Percentiles rank a stretch among this genome's conserved stretches.
Conservation (phyloP, 2,888 invertebrate genomes). For the Tachystola acroxantha region DNA sequence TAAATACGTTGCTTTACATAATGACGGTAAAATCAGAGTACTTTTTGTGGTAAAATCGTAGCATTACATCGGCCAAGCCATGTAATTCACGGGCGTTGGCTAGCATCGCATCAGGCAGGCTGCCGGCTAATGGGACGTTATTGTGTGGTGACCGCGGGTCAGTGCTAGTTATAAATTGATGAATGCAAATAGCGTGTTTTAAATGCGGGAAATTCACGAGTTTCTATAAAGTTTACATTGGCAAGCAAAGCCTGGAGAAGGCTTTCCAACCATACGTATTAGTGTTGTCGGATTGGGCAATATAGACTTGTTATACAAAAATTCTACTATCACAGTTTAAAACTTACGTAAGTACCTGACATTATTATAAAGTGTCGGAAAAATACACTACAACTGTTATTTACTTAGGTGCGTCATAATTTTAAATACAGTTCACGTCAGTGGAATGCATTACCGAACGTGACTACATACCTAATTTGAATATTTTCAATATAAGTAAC, state of each 20-base stretch:
- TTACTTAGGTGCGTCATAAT: not conserved
- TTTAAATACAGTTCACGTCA: not conserved
- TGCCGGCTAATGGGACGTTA: conserved; percentile 23
- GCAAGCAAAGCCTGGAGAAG: no score
- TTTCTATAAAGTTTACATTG: no score
- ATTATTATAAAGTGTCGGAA: not conserved
- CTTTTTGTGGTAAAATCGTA: not conserved
- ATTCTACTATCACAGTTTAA: no score
- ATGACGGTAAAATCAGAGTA: no score
- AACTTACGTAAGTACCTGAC: no score
- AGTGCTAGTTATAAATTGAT: conserved; percentile 16
- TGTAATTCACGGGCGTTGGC: conserved; percentile 17
- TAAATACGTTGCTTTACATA: no score
- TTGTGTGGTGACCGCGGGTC: conserved; percentile 23
- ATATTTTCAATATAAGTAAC: no score
- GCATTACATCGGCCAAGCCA: conserved; percentile 4
- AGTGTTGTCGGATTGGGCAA: no score
- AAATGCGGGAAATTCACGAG: not conserved
- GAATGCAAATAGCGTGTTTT: conserved; percentile 11
- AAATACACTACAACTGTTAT: not conserved
- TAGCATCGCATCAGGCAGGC: conserved; percentile 16
- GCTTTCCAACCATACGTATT: no score
- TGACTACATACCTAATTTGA: not conserved
- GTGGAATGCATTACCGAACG: not conserved
- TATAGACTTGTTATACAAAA: no score